Conservation (phyloP, 2,113 vertebrate species). For the Grus americana region DNA sequence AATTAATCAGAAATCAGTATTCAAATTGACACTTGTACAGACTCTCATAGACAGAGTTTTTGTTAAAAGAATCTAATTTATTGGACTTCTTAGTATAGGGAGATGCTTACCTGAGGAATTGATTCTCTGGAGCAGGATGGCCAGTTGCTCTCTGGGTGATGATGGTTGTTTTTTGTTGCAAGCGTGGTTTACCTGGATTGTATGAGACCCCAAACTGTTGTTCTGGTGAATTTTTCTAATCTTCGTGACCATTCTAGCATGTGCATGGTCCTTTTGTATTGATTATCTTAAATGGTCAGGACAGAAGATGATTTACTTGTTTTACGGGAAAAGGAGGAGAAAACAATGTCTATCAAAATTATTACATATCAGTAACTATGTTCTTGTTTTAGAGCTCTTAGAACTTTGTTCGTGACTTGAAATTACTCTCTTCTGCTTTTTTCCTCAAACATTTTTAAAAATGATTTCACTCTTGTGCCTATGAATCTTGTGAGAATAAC, state of each 20-base stretch:
- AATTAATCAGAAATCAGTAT: neutral
- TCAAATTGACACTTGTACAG: neutral
- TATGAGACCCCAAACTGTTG: neutral
- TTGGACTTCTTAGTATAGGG: neutral
- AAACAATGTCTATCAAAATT: neutral
- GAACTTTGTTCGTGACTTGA: neutral
- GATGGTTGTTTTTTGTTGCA: neutral
- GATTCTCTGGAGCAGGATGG: neutral
- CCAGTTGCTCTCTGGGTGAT: neutral
- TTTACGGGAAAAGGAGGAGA: neutral
- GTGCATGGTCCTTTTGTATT: neutral
- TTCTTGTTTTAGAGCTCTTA: neutral
- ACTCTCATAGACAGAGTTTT: neutral
- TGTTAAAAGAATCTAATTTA: neutral
- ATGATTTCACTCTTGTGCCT: neutral
- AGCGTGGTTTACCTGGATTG: neutral
- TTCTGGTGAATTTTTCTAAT: neutral
- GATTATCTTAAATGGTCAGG: neutral
- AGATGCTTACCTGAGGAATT: neutral
- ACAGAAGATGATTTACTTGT: neutral
- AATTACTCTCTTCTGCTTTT: neutral
- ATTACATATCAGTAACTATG: neutral
- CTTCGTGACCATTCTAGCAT: neutral
- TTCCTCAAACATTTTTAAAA: neutral
- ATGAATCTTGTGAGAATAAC: neutral